Percentiles rank a stretch among this genome's conserved stretches.
These are phyloP conservation scores for Bombus soroeensis DNA, from an alignment of 1,140 invertebrate genomes.

Conservation along the genomic window DNA sequence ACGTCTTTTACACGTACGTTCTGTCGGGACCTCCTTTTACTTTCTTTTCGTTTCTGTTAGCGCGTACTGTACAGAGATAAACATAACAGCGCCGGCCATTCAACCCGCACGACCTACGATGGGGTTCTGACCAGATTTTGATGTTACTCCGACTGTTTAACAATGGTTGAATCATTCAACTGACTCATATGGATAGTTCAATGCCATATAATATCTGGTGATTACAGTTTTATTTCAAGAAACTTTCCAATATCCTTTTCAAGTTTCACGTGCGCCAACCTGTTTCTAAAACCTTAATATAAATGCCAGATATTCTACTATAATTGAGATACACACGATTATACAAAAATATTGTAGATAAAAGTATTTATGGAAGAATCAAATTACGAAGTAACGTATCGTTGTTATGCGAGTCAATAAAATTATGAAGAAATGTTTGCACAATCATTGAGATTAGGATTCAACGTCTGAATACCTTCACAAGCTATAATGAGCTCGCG, in stretches of 20 bases:
- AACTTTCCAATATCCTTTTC: too few relatives aligned
- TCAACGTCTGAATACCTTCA: background rate
- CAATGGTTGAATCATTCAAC: background rate
- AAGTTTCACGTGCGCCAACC: too few relatives aligned
- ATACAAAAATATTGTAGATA: background rate
- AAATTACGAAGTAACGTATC: background rate
- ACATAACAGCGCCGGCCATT: conserved; percentile 66
- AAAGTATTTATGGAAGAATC: background rate
- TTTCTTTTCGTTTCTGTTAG: conserved; percentile 46
- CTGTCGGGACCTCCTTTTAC: conserved; percentile 30
- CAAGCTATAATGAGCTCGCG: background rate
- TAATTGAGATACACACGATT: background rate
- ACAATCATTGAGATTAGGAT: background rate
- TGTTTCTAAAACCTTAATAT: too few relatives aligned
- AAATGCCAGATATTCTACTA: background rate
- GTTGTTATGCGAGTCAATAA: background rate
- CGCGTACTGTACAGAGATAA: conserved; percentile 56
- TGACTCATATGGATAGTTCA: too few relatives aligned
- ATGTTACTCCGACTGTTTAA: background rate
- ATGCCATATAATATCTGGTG: background rate
- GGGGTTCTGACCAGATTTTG: conserved; percentile 6
- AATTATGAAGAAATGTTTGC: background rate
- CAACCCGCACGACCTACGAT: conserved; percentile 48
- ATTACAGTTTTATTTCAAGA: too few relatives aligned
- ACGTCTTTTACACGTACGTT: conserved; percentile 50